A percentile compares a stretch with the other conserved stretches of the same genome.
Evolutionary conservation across 2,888 invertebrate species (phyloP).

Genomic region (Mantis religiosa): DNA sequence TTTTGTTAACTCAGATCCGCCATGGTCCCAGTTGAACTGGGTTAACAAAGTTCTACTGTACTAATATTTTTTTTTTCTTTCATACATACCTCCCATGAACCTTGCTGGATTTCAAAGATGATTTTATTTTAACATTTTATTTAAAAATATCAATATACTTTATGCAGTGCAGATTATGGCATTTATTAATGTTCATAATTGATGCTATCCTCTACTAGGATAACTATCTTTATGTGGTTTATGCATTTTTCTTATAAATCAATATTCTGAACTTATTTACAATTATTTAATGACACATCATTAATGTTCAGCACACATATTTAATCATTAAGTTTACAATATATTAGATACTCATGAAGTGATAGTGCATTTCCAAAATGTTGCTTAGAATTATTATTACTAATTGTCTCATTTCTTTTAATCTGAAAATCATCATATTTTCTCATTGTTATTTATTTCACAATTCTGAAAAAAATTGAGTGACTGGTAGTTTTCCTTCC

Average conservation of each 20-base stretch:
- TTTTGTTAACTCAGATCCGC: too few species aligned
- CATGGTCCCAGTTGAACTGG: too few species aligned
- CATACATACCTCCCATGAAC: too few species aligned
- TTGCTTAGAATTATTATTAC: not conserved
- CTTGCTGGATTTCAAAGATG: too few species aligned
- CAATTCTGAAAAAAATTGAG: not conserved
- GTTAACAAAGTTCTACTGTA: too few species aligned
- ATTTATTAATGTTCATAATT: too few species aligned
- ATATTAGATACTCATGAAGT: not conserved
- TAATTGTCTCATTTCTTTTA: not conserved
- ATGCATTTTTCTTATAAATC: not conserved
- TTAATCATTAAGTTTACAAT: not conserved
- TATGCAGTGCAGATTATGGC: too few species aligned
- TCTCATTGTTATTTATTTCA: not conserved
- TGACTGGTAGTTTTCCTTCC: not conserved
- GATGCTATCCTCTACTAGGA: too few species aligned
- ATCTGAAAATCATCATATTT: not conserved
- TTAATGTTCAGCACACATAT: not conserved
- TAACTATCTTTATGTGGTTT: not conserved
- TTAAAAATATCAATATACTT: too few species aligned
- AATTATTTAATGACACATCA: not conserved
- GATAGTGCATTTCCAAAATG: not conserved
- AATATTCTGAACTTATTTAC: not conserved
- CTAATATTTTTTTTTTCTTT: too few species aligned
- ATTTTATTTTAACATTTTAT: too few species aligned